Conservation (phyloP, 2,888 invertebrate genomes). For the Odontomyia ornata region DNA sequence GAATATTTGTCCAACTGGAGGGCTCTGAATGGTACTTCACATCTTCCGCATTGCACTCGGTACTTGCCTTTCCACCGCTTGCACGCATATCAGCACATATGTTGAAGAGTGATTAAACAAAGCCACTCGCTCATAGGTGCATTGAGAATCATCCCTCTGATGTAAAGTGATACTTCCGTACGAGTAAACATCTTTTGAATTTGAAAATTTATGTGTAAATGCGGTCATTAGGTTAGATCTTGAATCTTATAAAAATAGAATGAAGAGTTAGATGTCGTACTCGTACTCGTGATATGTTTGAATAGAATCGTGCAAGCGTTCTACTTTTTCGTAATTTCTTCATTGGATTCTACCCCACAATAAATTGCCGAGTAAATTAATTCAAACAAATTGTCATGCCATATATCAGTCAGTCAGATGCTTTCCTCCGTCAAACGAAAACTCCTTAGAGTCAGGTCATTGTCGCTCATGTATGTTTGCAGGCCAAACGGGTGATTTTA, state of each 20-base stretch:
- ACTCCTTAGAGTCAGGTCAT: background rate
- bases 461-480: background rate
- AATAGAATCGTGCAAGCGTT: background rate
- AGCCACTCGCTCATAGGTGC: background rate
- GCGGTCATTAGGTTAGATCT: slow-evolving; percentile 36
- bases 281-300: background rate
- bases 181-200: slow-evolving; percentile 13
- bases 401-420: slow-evolving; percentile 5
- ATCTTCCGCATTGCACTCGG: slow-evolving; percentile 2
- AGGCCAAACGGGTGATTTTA: background rate
- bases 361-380: slow-evolving; percentile 12
- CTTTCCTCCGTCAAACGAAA: background rate
- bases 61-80: background rate
- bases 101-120: background rate
- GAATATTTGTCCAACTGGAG: background rate
- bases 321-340: background rate
- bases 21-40: background rate
- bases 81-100: background rate
- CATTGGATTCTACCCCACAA: background rate
- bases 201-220: slow-evolving; percentile 36
- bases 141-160: slow-evolving; percentile 17
- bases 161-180: slow-evolving; percentile 39
- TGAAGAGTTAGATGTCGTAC: background rate
- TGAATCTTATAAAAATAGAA: slow-evolving; percentile 33
- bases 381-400: slow-evolving; percentile 13